Evolutionary conservation across 2,888 invertebrate genomes (phyloP).

Genomic region (Chloromyia formosa): DNA sequence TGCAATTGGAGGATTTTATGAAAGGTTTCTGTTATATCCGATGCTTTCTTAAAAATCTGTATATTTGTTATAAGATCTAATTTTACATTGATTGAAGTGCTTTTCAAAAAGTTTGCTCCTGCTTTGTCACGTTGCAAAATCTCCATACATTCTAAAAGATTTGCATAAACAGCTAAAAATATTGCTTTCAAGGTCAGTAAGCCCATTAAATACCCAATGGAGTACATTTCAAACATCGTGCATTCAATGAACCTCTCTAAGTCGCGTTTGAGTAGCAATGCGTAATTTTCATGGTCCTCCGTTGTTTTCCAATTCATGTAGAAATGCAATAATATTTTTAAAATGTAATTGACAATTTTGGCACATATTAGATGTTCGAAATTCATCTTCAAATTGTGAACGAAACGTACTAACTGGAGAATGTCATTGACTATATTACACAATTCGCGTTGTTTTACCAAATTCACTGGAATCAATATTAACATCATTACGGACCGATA

Average conservation of each 20-base stretch:
- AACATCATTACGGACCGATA: neutral
- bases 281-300: neutral
- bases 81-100: neutral
- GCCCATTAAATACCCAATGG: neutral
- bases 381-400: neutral
- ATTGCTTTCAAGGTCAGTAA: neutral
- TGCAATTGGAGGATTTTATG: constrained; percentile 12
- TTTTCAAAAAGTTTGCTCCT: neutral
- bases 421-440: neutral
- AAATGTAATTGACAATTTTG: neutral
- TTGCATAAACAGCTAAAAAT: neutral
- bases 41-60: neutral
- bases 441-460: neutral
- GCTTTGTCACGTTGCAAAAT: neutral
- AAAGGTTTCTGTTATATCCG: neutral
- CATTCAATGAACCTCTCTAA: constrained; percentile 18
- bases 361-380: neutral
- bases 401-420: neutral
- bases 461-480: neutral
- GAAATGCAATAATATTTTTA: neutral
- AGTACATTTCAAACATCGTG: neutral
- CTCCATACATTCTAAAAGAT: neutral
- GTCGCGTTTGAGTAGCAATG: neutral
- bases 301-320: constrained; percentile 22
- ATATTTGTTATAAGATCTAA: neutral